Evolutionary conservation across 1,140 invertebrate species (phyloP).

Genomic region (Lasaia peninsularis): DNA sequence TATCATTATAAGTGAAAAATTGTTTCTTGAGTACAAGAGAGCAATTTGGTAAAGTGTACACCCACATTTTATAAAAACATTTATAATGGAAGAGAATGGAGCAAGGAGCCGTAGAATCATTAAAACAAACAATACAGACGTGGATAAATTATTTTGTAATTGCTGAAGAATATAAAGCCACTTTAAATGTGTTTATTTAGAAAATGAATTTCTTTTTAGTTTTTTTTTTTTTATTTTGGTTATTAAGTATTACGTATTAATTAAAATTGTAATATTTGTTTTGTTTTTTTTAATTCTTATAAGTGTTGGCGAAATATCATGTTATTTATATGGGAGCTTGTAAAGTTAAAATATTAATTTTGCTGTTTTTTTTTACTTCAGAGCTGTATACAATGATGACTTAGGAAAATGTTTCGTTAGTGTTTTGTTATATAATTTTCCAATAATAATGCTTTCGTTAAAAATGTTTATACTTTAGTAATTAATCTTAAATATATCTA

Average conservation of each 20-base stretch:
- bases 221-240: not conserved
- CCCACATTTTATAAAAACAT: slow-evolving; percentile 1
- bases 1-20: slow-evolving; percentile 24
- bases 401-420: too few species aligned
- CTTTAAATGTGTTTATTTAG: not conserved
- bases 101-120: not conserved
- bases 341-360: too few species aligned
- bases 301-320: too few species aligned
- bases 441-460: not conserved
- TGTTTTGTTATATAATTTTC: too few species aligned
- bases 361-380: too few species aligned
- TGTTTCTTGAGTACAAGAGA: slow-evolving; percentile 13
- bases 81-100: slow-evolving; percentile 1
- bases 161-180: not conserved
- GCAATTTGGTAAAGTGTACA: slow-evolving; percentile 17
- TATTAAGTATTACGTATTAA: too few species aligned
- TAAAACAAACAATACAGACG: not conserved
- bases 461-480: not conserved
- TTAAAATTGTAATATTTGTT: too few species aligned
- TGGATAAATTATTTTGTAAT: not conserved
- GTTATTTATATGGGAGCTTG: too few species aligned
- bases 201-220: not conserved
- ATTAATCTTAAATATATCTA: not conserved
- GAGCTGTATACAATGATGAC: too few species aligned
- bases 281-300: too few species aligned